These are phyloP conservation scores for Spongilla lacustris DNA, from an alignment of 37 sponge, comb jelly and placozoan species.

Conservation along the genomic window DNA sequence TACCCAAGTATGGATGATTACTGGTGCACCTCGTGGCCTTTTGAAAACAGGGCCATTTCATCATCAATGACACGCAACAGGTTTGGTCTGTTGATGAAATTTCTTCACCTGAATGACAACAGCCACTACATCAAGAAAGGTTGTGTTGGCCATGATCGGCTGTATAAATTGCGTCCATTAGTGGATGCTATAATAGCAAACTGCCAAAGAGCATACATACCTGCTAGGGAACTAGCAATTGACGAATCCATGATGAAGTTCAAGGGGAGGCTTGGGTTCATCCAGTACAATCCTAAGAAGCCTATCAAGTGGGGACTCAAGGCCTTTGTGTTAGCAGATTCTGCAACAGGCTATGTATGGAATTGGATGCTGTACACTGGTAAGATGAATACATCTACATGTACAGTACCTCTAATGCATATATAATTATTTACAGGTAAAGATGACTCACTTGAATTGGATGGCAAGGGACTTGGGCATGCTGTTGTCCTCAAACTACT, in stretches of 20 bases:
- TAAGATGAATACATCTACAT: conserved; percentile 6
- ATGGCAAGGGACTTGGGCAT: conserved; percentile 15
- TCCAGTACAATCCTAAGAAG: neutral
- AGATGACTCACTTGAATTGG: conserved; percentile 16
- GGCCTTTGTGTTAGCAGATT: conserved; percentile 15
- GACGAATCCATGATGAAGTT: no score
- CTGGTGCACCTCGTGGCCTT: conserved; percentile 23
- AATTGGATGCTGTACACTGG: conserved; percentile 11
- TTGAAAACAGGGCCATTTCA: neutral
- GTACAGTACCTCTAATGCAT: conserved; percentile 10
- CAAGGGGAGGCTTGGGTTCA: neutral
- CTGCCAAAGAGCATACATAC: conserved; percentile 19
- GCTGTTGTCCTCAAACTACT: conserved; percentile 39
- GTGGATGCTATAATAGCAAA: conserved; percentile 28
- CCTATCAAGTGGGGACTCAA: conserved; percentile 13
- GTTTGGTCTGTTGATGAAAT: conserved; percentile 18
- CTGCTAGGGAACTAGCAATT: conserved; percentile 2
- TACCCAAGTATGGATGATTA: no score
- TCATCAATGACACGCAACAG: conserved; percentile 23
- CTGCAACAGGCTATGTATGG: conserved; percentile 20
- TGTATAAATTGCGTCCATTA: conserved; percentile 35
- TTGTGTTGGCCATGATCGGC: conserved; percentile 16
- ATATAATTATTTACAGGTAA: neutral
- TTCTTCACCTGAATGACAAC: no score
- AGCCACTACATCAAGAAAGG: neutral